Evolutionary conservation across 2,888 invertebrate genomes (phyloP), one percentile per base, ranked within the genome.

Genomic region (Drosophila neotestacea): DNA sequence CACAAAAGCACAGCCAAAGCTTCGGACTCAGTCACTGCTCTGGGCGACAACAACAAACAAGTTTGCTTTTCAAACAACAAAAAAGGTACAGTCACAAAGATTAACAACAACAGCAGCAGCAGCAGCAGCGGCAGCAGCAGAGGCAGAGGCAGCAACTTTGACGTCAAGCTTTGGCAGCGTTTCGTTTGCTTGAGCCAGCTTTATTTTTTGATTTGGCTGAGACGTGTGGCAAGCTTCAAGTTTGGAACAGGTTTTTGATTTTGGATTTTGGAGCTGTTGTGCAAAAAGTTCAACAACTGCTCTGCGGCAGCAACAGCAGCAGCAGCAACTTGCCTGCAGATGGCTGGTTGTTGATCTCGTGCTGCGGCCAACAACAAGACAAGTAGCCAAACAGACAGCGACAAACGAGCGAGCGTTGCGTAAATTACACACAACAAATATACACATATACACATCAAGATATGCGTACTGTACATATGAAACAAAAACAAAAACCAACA

Each of bases 231-330:
- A 85, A 86, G 79, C 80, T 74, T 81, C 63, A 71, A 69, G 83
- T 64, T 82, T 68, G 77, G 60, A 88, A 85, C 84, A 69, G 84
- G 84, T 85, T 85, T 85, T 85, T 70, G 73, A 81, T 86, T 88
- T 85, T 60, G 61, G 70, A 71, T 88, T 88, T 88, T 73, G 79
- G 76, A 88, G 78, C 69, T 71, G 59, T 64, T 77, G 56, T 70
- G 88, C 83, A 83, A 83, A 83, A 83, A 87, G 82, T 87, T 87
- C 88, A 83, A 86, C 87, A 86, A 81, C 87, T 81, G 78, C 51
- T 71, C 62, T 55, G 39, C n/a, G 42, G 38, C 4, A 36, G 46
- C 36, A 22, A 22, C 22, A 22, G 61, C 32, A 6, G 51, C 4
- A 6, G 27, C 36, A 7, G 32, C 32, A 9, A 32, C 32, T 32